These are phyloP conservation scores for Paramormyrops hopkinsi DNA, from an alignment of 2,797 vertebrate genomes.

Conservation along the genomic window DNA sequence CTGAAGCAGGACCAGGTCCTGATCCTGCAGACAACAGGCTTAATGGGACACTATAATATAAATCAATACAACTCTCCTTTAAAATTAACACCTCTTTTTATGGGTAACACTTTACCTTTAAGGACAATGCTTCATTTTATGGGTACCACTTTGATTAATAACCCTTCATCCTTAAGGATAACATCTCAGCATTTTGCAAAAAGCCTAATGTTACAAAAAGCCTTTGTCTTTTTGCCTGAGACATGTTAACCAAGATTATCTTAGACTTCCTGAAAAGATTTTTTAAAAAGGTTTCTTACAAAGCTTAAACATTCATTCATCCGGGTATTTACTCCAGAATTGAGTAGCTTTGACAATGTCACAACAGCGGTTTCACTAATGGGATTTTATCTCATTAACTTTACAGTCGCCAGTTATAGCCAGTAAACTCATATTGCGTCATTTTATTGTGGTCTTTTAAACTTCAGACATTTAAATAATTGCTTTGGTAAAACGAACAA, in stretches of 20 bases:
- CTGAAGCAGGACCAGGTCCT: conserved; percentile 22
- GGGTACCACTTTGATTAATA: background rate
- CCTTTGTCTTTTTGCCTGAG: background rate
- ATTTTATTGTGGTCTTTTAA: background rate
- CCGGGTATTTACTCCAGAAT: background rate
- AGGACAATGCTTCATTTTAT: background rate
- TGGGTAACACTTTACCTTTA: background rate
- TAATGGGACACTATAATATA: background rate
- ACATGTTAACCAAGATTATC: background rate
- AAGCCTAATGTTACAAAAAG: background rate
- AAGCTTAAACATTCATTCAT: background rate
- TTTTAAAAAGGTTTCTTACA: background rate
- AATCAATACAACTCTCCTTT: background rate
- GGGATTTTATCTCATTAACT: background rate
- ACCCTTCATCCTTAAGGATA: background rate
- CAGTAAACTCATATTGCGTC: background rate
- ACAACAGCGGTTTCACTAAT: background rate
- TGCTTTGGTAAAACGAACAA: background rate
- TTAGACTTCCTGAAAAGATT: background rate
- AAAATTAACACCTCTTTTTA: conserved; percentile 3
- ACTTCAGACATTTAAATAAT: background rate
- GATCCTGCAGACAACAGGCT: conserved; percentile 24
- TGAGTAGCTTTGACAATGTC: background rate
- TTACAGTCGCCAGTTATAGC: background rate
- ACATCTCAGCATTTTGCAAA: background rate